Conservation (phyloP, 2,888 invertebrate species). For the Drosophila nigricruria region DNA sequence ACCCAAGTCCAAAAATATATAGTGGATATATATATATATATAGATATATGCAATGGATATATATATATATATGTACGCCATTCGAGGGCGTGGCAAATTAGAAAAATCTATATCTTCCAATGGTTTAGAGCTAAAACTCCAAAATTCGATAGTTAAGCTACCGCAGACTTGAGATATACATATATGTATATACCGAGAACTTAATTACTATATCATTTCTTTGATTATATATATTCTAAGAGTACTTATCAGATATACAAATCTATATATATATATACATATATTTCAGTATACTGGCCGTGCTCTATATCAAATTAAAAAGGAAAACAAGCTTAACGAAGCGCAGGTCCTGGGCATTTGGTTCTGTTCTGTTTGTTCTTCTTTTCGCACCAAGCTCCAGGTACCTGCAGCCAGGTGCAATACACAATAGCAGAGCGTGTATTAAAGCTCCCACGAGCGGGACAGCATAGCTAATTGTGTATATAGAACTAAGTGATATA, state of each 20-base stretch:
- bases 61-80: background rate
- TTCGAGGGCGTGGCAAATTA: background rate
- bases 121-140: too few species aligned
- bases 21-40: background rate
- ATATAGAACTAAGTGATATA: conserved; percentile 10
- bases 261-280: background rate
- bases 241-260: background rate
- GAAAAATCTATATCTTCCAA: background rate
- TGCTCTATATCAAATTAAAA: conserved; percentile 14
- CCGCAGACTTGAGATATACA: too few species aligned
- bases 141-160: too few species aligned
- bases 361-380: background rate
- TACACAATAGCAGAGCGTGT: conserved; percentile 13
- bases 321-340: conserved; percentile 1
- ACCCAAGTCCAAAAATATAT: background rate
- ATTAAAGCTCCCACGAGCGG: conserved; percentile 1
- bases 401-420: conserved; percentile 16
- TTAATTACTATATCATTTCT: background rate
- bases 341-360: conserved; percentile 29
- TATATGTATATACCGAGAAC: too few species aligned
- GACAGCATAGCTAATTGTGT: background rate
- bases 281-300: background rate
- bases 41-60: background rate
- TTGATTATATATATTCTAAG: too few species aligned
- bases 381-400: conserved; percentile 16